These are phyloP conservation scores for Bombus confusus DNA, from an alignment of 1,140 invertebrate genomes.

Conservation along the genomic window DNA sequence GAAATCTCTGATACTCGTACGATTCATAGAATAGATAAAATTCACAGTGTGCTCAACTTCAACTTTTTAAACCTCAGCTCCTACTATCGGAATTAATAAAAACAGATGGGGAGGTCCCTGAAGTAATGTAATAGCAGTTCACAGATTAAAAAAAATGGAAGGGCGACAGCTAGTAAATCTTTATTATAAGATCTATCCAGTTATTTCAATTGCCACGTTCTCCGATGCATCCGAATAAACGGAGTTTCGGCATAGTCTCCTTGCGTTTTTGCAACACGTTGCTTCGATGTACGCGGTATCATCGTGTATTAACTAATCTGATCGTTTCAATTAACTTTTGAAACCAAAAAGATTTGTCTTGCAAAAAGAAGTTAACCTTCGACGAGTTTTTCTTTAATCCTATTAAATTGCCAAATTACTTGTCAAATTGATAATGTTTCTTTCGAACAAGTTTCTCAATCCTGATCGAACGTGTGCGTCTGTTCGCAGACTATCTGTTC, in stretches of 20 bases:
- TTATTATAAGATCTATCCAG: not conserved
- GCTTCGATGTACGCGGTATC: not conserved
- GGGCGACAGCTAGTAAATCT: not conserved
- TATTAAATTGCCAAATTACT: not conserved
- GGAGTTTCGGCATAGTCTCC: not conserved
- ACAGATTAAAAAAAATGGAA: not conserved
- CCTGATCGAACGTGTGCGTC: not conserved
- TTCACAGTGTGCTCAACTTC: not conserved
- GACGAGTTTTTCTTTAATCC: not conserved
- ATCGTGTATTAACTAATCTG: not conserved
- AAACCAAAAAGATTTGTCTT: not conserved
- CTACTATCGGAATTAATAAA: not conserved
- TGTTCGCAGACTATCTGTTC: not conserved
- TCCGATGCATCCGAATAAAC: not conserved
- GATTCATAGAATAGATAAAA: not conserved
- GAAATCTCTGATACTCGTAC: not conserved
- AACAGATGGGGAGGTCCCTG: not conserved
- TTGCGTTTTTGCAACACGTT: not conserved
- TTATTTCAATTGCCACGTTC: no score
- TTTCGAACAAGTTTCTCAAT: not conserved
- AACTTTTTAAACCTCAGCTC: not conserved
- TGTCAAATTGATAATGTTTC: not conserved
- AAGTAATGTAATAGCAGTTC: not conserved
- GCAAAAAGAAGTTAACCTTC: not conserved
- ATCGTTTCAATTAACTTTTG: constrained; percentile 9